Evolutionary conservation across 2,113 vertebrate species (phyloP), one percentile per base, ranked within the genome.

Genomic region (Heptranchias perlo): DNA sequence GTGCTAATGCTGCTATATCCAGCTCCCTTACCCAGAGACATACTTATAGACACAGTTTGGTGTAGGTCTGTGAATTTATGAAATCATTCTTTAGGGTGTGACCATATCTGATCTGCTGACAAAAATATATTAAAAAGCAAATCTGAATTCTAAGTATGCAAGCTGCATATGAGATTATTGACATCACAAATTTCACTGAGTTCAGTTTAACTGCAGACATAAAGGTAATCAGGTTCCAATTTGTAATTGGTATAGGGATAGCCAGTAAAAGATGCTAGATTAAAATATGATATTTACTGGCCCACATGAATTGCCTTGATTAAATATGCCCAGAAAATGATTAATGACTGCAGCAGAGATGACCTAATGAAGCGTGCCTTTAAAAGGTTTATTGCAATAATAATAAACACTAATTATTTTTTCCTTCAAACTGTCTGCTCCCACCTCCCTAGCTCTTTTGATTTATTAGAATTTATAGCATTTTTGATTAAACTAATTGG

Each of bases 371-470:
- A 97, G 96, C 54, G 96, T 62, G 96, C 97, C 82, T 96, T 96
- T 96, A 96, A 96, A 91, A 97, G 96, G 95, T 96, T 96, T 97
- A 96, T 96, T 96, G 52, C 96, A 96, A 96, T 96, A 61, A 96
- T 97, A 97, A 97, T 97, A 97, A 97, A 96, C 92, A 96, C 69
- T 96, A 97, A 97, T 97, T 97, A 97, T 97, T 97, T 87, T 76
- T 97, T 96, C 76, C 92, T 96, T 93, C 96, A 96, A 97, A 96
- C 97, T 96, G 96, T 52, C 44, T 97, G 96, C 95, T 96, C 96
- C 39, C 7, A 96, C 76, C 58, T 95, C 96, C 1, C 0, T 69
- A 39, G 96, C 82, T 62, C 44, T 89, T 31, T 78, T 67, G 76
- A 92, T 96, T 96, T 96, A 97, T 54, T 93, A 96, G 67, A 96